These are phyloP conservation scores for Neostethus bicornis DNA, from an alignment of 2,797 vertebrate genomes.

Conservation along the genomic window DNA sequence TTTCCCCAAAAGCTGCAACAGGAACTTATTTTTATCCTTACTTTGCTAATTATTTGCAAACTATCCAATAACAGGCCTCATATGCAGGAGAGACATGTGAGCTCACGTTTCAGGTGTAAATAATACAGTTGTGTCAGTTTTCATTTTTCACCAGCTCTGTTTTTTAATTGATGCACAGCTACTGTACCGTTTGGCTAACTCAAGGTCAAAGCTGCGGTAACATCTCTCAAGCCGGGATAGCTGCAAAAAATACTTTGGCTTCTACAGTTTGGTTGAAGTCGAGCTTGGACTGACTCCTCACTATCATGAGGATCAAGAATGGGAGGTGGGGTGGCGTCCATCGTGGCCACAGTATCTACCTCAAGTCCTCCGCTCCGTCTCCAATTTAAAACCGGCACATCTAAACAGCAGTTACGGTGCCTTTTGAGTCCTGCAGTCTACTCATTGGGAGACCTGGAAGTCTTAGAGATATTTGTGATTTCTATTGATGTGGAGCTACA, in stretches of 20 bases:
- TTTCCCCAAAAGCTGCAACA: slow-evolving; percentile 13
- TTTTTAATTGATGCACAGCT: slow-evolving; percentile 9
- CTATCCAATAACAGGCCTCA: slow-evolving; percentile 7
- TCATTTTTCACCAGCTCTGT: slow-evolving; percentile 10
- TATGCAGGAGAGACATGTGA: slow-evolving; percentile 17
- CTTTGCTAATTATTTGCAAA: slow-evolving; percentile 20
- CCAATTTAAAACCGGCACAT: slow-evolving; percentile 11
- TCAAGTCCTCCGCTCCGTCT: slow-evolving; percentile 24
- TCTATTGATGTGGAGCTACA: slow-evolving; percentile 48
- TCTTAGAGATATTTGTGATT: slow-evolving; percentile 26
- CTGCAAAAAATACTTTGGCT: not conserved
- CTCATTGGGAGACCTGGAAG: slow-evolving; percentile 29
- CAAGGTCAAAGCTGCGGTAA: not conserved
- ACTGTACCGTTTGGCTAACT: not conserved
- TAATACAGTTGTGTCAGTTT: not conserved
- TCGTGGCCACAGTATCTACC: slow-evolving; percentile 21
- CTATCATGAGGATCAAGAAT: not conserved
- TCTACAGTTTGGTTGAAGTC: not conserved
- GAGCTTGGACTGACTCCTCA: not conserved
- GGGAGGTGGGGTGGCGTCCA: slow-evolving; percentile 2
- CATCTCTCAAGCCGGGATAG: slow-evolving; percentile 4
- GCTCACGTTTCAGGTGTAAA: slow-evolving; percentile 26
- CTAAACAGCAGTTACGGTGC: slow-evolving; percentile 32
- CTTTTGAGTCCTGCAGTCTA: slow-evolving; percentile 38
- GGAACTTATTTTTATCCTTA: slow-evolving; percentile 17